Conservation (phyloP, 1,140 invertebrate genomes). For the Cydia amplana region DNA sequence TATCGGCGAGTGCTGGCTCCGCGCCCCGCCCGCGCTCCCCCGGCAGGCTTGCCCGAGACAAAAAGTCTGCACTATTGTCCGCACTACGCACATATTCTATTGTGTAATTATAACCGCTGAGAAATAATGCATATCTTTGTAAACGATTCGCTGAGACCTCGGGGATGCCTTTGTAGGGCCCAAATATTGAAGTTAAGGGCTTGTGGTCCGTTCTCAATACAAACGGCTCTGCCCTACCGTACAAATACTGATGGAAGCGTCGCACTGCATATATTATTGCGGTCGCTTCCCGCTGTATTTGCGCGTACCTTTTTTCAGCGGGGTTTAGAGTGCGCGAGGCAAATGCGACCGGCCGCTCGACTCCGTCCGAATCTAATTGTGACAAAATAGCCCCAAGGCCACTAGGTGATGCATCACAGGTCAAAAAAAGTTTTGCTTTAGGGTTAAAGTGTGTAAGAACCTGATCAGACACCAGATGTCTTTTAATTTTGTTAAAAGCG, state of each 20-base stretch:
- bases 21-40: neutral
- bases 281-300: conserved; percentile 71
- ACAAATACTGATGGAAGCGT: conserved; percentile 61
- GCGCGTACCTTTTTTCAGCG: conserved; percentile 64
- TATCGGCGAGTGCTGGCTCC: neutral
- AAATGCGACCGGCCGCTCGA: conserved; percentile 60
- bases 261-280: conserved; percentile 66
- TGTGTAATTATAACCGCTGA: conserved; percentile 20
- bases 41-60: conserved; percentile 33
- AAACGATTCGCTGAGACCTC: conserved; percentile 16
- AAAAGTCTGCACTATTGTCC: conserved; percentile 32
- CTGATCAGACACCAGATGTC: conserved; percentile 40
- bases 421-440: conserved; percentile 47
- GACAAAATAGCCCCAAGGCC: conserved; percentile 48
- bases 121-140: conserved; percentile 22
- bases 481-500: conserved; percentile 46
- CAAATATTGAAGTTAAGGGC: conserved; percentile 22
- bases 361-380: conserved; percentile 37
- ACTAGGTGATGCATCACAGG: conserved; percentile 46
- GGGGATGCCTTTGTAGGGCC: conserved; percentile 20
- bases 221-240: conserved; percentile 37
- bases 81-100: conserved; percentile 32
- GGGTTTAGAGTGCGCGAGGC: conserved; percentile 60
- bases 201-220: conserved; percentile 24
- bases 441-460: conserved; percentile 60